Conservation (phyloP, 30 jellyfish, hydroid and myxozoan species). For the Aurelia aurita region DNA sequence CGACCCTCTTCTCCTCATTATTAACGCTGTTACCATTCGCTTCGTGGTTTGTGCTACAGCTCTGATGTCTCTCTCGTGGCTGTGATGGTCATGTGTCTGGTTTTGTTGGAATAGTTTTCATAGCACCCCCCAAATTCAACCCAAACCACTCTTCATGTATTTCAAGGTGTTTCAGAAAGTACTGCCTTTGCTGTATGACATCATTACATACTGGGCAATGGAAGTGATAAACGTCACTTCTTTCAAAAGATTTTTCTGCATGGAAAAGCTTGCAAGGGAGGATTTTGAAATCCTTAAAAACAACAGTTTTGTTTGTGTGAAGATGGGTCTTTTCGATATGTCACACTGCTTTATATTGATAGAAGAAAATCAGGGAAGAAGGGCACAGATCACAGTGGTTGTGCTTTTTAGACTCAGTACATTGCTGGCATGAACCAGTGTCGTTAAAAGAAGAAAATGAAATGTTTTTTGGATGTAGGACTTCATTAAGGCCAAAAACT, state of each 20-base stretch:
- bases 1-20: neutral
- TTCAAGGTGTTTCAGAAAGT: neutral
- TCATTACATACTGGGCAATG: slow-evolving; percentile 7
- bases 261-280: slow-evolving; percentile 21
- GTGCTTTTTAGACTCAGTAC: slow-evolving; percentile 1
- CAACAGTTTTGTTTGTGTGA: neutral
- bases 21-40: no score
- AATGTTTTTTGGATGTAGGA: no score
- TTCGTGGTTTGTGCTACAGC: no score
- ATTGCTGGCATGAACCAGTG: neutral
- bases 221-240: neutral
- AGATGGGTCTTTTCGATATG: slow-evolving; percentile 7
- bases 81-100: neutral
- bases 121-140: neutral
- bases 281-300: no score
- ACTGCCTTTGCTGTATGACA: neutral
- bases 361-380: neutral
- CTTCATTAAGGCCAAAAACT: no score
- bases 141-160: neutral
- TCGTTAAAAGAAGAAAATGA: no score
- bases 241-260: neutral
- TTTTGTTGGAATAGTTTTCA: neutral
- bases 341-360: neutral
- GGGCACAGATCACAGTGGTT: slow-evolving; percentile 22
- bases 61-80: no score